Percentiles rank a stretch among this genome's conserved stretches.
Conservation (phyloP, 2,113 vertebrate species). For the Leptodactylus fuscus region DNA sequence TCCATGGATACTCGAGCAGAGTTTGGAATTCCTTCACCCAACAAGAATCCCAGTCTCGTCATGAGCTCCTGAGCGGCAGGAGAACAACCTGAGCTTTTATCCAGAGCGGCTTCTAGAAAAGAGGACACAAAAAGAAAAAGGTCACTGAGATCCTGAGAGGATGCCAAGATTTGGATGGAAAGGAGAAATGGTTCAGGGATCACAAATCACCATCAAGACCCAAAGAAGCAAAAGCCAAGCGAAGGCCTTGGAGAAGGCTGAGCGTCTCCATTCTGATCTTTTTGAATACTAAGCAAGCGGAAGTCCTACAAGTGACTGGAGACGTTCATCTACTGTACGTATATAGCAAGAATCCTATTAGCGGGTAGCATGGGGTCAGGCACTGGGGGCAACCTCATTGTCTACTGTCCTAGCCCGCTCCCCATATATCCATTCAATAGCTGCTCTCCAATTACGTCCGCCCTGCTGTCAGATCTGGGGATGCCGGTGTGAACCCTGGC, state of each 20-base stretch:
- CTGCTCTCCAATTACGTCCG: constrained; percentile 8
- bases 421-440: constrained; percentile 51
- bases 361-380: constrained; percentile 6
- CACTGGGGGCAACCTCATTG: constrained; percentile 31
- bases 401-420: constrained; percentile 38
- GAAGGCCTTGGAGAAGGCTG: background rate
- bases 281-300: background rate
- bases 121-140: constrained; percentile 62
- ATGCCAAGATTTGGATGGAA: no score
- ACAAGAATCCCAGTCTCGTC: constrained; percentile 96
- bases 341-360: background rate
- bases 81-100: constrained; percentile 89
- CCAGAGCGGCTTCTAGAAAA: constrained; percentile 82
- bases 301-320: background rate
- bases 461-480: constrained; percentile 58
- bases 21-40: constrained; percentile 96
- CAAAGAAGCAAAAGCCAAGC: background rate
- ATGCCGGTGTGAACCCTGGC: constrained; percentile 55
- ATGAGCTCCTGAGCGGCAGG: constrained; percentile 97
- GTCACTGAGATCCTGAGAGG: background rate
- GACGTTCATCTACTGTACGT: background rate
- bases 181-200: no score
- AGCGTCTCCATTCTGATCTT: background rate
- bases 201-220: background rate
- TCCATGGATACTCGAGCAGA: constrained; percentile 91